Evolutionary conservation across 2,888 invertebrate species (phyloP).

Genomic region (Xestia c-nigrum): DNA sequence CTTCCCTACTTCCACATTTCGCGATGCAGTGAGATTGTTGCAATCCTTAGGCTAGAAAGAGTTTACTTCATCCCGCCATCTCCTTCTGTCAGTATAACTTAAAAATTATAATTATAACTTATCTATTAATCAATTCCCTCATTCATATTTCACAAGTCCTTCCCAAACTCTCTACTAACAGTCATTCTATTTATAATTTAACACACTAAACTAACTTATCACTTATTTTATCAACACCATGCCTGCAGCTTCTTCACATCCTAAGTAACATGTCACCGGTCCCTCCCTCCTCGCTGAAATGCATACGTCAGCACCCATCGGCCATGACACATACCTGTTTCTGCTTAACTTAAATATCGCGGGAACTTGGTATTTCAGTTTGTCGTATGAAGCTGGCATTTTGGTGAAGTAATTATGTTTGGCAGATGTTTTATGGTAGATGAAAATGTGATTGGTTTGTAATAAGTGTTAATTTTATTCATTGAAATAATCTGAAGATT

Average conservation of each 20-base stretch:
- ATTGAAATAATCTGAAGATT: not conserved
- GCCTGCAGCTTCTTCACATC: constrained; percentile 57
- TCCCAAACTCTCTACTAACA: not conserved
- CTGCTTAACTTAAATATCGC: constrained; percentile 51
- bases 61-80: too few species aligned
- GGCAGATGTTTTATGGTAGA: constrained; percentile 14
- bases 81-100: too few species aligned
- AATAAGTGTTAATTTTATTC: not conserved
- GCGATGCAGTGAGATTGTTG: too few species aligned
- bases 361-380: constrained; percentile 55
- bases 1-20: too few species aligned
- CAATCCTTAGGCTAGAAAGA: too few species aligned
- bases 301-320: constrained; percentile 62
- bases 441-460: constrained; percentile 2
- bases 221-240: constrained; percentile 53
- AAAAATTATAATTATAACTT: too few species aligned
- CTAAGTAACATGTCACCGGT: constrained; percentile 71
- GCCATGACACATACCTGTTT: constrained; percentile 62
- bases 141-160: not conserved
- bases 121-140: not conserved
- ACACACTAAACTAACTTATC: constrained; percentile 47
- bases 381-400: constrained; percentile 42
- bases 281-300: constrained; percentile 67
- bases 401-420: constrained; percentile 12
- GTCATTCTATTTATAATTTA: constrained; percentile 33